phyloP scores from a whole-genome alignment of 2,113 vertebrate genomes.

The Nothocercus julius region DNA sequence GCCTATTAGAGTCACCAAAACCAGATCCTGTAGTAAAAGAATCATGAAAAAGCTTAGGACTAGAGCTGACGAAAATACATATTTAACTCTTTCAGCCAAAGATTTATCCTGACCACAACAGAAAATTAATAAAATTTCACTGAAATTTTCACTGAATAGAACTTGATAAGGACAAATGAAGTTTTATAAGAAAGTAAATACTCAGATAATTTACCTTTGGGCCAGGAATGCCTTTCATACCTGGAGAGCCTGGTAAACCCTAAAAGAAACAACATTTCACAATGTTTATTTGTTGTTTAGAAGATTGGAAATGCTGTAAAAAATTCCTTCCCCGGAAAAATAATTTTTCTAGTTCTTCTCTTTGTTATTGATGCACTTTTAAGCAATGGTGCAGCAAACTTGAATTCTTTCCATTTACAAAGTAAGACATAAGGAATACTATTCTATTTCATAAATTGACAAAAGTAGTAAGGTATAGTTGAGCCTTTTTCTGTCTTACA shows the following conservation, averaged over 20 bases:
- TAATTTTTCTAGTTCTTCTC: background rate
- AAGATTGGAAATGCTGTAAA: background rate
- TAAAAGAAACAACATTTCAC: conserved; percentile 58
- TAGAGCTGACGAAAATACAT: background rate
- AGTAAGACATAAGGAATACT: background rate
- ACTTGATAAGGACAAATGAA: background rate
- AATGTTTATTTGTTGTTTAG: background rate
- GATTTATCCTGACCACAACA: background rate
- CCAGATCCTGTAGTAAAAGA: background rate
- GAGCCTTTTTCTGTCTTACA: background rate
- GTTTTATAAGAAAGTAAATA: background rate
- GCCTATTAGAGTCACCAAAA: background rate
- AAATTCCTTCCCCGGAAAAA: background rate
- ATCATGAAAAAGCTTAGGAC: background rate
- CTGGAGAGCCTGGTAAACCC: conserved; percentile 91
- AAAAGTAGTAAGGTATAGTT: background rate
- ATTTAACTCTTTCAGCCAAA: background rate
- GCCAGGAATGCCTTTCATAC: conserved; percentile 87
- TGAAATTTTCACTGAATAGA: background rate
- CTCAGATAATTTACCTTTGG: conserved; percentile 81
- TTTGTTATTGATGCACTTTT: background rate
- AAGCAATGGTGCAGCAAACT: background rate
- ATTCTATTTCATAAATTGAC: background rate
- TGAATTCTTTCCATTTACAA: background rate
- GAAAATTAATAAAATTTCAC: background rate